Conservation (phyloP, 2,113 vertebrate species). For the Ochotona curzoniae region DNA sequence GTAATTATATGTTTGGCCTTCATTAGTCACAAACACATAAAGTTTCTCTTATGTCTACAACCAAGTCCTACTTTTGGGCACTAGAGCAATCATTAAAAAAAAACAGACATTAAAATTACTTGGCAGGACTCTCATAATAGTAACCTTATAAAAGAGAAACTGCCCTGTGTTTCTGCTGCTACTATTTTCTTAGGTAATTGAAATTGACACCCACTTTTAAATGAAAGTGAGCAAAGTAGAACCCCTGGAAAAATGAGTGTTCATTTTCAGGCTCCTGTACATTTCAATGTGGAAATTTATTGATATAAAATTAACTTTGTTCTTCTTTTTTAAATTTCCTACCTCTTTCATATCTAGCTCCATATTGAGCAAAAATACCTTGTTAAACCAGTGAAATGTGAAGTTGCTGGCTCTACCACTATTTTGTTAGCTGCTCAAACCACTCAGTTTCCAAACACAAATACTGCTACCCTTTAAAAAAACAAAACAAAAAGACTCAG, state of each 20-base stretch:
- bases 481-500: neutral
- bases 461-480: constrained; percentile 25
- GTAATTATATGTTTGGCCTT: neutral
- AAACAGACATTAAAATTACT: constrained; percentile 24
- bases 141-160: neutral
- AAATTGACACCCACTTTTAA: neutral
- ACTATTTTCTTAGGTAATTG: neutral
- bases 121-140: neutral
- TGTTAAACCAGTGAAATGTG: constrained; percentile 25
- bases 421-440: constrained; percentile 6
- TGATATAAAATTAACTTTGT: neutral
- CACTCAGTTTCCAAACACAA: constrained; percentile 7
- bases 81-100: neutral
- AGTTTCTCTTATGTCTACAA: constrained; percentile 7
- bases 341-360: neutral
- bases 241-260: neutral
- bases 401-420: neutral
- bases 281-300: neutral
- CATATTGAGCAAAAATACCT: neutral
- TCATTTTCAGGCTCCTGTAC: neutral
- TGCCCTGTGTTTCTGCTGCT: neutral
- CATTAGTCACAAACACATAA: neutral
- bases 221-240: constrained; percentile 19
- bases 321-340: constrained; percentile 27
- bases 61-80: constrained; percentile 7